Percentiles rank a stretch among this genome's conserved stretches.
Conservation (phyloP, 2,113 vertebrate genomes). For the Gymnarchus niloticus region DNA sequence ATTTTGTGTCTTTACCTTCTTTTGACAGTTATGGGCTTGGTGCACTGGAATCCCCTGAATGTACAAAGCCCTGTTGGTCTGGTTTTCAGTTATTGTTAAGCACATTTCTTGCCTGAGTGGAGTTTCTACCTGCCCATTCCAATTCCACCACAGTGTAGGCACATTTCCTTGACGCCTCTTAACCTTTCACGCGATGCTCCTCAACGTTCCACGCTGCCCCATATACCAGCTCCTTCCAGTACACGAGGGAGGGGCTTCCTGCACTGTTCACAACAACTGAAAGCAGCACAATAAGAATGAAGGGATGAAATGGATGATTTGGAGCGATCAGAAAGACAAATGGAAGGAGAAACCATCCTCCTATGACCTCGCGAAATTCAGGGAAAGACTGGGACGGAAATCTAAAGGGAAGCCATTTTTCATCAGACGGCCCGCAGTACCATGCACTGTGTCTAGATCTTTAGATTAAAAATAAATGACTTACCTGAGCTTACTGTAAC, state of each 20-base stretch:
- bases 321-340: neutral
- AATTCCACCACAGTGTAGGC: neutral
- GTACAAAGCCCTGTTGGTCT: neutral
- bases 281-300: neutral
- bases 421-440: constrained; percentile 33
- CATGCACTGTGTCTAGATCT: neutral
- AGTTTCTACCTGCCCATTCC: neutral
- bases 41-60: neutral
- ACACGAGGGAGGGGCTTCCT: neutral
- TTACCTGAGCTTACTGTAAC: constrained; percentile 39
- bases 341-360: neutral
- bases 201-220: no score
- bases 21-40: no score
- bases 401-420: constrained; percentile 41
- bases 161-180: neutral
- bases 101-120: no score
- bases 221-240: neutral
- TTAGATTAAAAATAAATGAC: constrained; percentile 15
- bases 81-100: no score
- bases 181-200: no score
- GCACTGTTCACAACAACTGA: neutral
- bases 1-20: neutral
- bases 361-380: constrained; percentile 29
- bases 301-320: neutral
- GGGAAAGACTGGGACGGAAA: constrained; percentile 19